Conservation (phyloP, 2,113 vertebrate genomes). For the Chionomys nivalis region DNA sequence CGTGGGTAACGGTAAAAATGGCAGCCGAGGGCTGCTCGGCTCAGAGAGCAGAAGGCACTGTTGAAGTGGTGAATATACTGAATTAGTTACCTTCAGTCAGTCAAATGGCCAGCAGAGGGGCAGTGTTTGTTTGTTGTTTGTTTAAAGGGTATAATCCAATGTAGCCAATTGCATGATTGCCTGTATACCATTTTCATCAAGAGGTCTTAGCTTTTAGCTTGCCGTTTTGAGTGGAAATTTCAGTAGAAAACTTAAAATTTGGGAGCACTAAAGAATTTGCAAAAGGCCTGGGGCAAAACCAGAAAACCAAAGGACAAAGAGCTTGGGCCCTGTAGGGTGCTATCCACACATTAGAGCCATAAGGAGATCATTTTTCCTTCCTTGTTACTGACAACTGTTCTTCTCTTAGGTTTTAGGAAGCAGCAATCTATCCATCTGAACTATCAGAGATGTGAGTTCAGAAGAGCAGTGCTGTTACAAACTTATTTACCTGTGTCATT, state of each 20-base stretch:
- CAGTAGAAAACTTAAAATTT: neutral
- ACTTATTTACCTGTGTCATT: neutral
- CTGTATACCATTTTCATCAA: neutral
- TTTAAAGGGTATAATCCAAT: neutral
- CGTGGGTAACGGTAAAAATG: neutral
- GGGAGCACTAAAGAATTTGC: neutral
- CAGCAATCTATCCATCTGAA: neutral
- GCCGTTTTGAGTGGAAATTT: neutral
- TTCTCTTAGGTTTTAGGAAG: constrained; percentile 32
- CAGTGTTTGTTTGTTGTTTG: neutral
- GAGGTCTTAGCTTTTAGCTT: neutral
- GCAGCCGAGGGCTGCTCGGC: neutral
- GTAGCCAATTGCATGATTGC: neutral
- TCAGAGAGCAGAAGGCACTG: neutral
- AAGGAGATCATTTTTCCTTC: neutral
- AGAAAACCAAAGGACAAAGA: neutral
- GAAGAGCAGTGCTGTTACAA: constrained; percentile 15
- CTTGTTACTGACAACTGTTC: neutral
- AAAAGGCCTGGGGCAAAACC: neutral
- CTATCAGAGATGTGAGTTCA: neutral
- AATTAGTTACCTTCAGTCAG: neutral
- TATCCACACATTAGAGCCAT: neutral
- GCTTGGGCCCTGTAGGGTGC: neutral
- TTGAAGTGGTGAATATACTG: neutral
- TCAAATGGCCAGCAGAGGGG: neutral